Percentiles rank a stretch among this genome's conserved stretches.
phyloP scores from a whole-genome alignment of 2,888 invertebrate species.

The Caenorhabditis sp. region DNA sequence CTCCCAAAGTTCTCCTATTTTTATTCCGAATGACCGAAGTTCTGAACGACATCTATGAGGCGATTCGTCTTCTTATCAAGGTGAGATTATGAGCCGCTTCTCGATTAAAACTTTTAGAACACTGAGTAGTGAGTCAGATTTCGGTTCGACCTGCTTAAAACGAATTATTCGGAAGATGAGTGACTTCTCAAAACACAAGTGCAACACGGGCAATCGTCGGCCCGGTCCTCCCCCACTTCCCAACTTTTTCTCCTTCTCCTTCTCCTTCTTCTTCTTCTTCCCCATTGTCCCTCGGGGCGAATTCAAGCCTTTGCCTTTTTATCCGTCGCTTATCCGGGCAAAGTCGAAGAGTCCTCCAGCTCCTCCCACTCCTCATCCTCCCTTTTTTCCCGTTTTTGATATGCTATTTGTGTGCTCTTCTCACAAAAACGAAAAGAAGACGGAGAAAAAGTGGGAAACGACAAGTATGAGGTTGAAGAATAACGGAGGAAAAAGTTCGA shows the following conservation, averaged over 20 bases:
- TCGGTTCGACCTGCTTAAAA: no score
- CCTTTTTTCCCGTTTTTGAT: slow-evolving; percentile 24
- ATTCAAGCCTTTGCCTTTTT: slow-evolving; percentile 14
- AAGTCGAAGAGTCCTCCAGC: slow-evolving; percentile 15
- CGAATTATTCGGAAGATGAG: background rate
- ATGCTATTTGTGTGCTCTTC: slow-evolving; percentile 21
- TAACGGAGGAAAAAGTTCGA: slow-evolving; percentile 33
- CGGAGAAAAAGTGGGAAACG: slow-evolving; percentile 27
- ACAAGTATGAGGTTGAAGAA: slow-evolving; percentile 3
- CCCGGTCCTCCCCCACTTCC: no score
- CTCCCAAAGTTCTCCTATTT: background rate
- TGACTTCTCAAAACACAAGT: background rate
- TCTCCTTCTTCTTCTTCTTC: background rate
- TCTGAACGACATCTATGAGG: slow-evolving; percentile 46
- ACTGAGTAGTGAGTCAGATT: background rate
- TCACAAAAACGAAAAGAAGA: slow-evolving; percentile 13
- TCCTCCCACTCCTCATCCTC: background rate
- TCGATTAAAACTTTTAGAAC: background rate
- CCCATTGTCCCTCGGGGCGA: slow-evolving; percentile 13
- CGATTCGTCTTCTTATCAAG: slow-evolving; percentile 46
- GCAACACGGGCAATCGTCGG: no score
- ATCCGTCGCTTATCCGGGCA: slow-evolving; percentile 47
- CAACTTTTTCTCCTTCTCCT: background rate
- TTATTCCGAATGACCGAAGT: slow-evolving; percentile 39
- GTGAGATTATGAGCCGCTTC: background rate